Percentiles rank a stretch among this genome's conserved stretches.
These are phyloP conservation scores for Zelostemma sp. DNA, from an alignment of 1,140 invertebrate genomes.

Conservation along the genomic window DNA sequence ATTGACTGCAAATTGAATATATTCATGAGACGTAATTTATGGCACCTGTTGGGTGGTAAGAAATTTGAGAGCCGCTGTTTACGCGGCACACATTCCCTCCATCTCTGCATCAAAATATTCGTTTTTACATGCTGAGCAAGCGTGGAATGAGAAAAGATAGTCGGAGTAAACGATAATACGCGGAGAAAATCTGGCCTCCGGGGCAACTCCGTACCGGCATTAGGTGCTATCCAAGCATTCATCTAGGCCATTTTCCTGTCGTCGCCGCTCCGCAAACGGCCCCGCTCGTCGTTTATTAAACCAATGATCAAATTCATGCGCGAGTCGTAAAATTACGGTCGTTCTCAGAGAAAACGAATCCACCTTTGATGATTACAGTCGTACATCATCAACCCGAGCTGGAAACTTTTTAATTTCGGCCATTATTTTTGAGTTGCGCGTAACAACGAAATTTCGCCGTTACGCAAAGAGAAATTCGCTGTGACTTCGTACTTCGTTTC, in stretches of 20 bases:
- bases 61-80: conserved; percentile 19
- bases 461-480: too few relatives aligned
- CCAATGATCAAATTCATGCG: conserved; percentile 35
- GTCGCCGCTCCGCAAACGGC: conserved; percentile 24
- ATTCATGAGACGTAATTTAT: not conserved
- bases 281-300: conserved; percentile 7
- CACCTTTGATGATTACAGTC: conserved; percentile 8
- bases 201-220: conserved; percentile 33
- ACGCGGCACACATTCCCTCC: conserved; percentile 19
- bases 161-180: conserved; percentile 27
- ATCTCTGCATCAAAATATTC: conserved; percentile 1
- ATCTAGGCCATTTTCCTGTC: conserved; percentile 47
- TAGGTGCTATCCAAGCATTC: conserved; percentile 45
- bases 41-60: not conserved
- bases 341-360: conserved; percentile 29
- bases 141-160: conserved; percentile 14
- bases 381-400: not conserved
- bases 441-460: not conserved
- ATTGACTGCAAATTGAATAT: conserved; percentile 1
- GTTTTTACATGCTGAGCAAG: conserved; percentile 1
- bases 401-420: not conserved
- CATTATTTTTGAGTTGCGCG: not conserved
- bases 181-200: conserved; percentile 38
- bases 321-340: conserved; percentile 36
- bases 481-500: too few relatives aligned